Evolutionary conservation across 2,797 vertebrate genomes (phyloP).

Genomic region (Uromys caudimaculatus): DNA sequence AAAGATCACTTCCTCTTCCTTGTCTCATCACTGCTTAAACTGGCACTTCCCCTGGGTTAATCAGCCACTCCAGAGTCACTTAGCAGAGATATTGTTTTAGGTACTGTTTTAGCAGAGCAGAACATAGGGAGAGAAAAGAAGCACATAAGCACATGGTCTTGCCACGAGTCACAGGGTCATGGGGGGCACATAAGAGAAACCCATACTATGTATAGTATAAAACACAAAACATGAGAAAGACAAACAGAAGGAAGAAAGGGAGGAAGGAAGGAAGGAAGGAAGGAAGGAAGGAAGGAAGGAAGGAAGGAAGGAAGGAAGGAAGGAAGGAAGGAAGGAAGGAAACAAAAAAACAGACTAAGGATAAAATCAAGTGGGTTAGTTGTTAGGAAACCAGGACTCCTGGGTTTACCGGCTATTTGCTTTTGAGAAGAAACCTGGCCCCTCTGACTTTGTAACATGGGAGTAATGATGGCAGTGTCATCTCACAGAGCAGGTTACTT

Average conservation of each 20-base stretch:
- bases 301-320: too few species aligned
- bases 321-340: too few species aligned
- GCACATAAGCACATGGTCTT: background rate
- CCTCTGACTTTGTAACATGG: background rate
- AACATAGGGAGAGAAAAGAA: background rate
- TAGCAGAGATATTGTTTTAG: constrained; percentile 31
- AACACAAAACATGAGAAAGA: background rate
- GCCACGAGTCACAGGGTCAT: background rate
- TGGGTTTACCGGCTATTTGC: background rate
- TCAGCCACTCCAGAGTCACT: constrained; percentile 4
- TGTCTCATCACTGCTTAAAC: background rate
- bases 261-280: too few species aligned
- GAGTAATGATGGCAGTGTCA: background rate
- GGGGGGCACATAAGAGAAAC: background rate
- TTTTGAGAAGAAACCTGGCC: background rate
- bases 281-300: too few species aligned
- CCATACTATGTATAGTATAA: background rate
- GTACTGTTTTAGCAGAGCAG: background rate
- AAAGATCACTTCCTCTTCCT: constrained; percentile 43
- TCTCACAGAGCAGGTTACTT: background rate
- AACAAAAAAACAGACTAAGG: background rate
- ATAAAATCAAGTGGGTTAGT: background rate
- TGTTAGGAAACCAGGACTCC: background rate
- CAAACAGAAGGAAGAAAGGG: background rate
- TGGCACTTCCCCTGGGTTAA: background rate